phyloP scores from a whole-genome alignment of 2,797 vertebrate species.

The Gymnodraco acuticeps region DNA sequence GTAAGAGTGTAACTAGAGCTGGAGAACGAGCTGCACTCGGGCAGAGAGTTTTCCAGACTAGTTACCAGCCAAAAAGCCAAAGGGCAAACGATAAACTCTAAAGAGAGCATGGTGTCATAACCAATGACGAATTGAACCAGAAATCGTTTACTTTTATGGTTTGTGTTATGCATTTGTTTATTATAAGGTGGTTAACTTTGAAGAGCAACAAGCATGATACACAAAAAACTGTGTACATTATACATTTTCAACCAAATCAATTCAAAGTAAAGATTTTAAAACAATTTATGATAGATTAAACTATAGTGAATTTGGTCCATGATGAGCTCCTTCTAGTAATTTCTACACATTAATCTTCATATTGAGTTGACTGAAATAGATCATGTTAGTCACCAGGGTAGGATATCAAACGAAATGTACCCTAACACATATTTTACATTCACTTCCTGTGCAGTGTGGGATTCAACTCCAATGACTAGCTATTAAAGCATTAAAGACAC shows the following conservation, averaged over 20 bases:
- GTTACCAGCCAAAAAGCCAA: background rate
- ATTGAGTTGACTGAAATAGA: background rate
- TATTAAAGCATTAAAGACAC: background rate
- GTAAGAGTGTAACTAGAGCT: background rate
- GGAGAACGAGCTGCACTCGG: background rate
- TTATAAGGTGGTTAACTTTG: too few relatives aligned
- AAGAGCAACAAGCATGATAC: too few relatives aligned
- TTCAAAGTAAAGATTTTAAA: background rate
- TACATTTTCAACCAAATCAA: background rate
- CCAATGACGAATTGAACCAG: background rate
- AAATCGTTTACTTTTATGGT: background rate
- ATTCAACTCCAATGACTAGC: background rate
- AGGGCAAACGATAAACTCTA: background rate
- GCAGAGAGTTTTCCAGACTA: background rate
- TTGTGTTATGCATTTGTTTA: too few relatives aligned
- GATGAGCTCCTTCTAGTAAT: too few relatives aligned
- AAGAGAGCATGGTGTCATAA: background rate
- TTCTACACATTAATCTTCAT: background rate
- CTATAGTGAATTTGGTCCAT: background rate
- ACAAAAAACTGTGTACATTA: too few relatives aligned
- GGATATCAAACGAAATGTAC: background rate
- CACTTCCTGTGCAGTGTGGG: background rate
- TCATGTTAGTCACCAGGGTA: conserved; percentile 1
- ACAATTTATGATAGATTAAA: background rate
- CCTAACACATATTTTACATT: background rate